These are phyloP conservation scores for Stomatorhinus walkeri DNA, from an alignment of 2,797 vertebrate species.

Conservation along the genomic window DNA sequence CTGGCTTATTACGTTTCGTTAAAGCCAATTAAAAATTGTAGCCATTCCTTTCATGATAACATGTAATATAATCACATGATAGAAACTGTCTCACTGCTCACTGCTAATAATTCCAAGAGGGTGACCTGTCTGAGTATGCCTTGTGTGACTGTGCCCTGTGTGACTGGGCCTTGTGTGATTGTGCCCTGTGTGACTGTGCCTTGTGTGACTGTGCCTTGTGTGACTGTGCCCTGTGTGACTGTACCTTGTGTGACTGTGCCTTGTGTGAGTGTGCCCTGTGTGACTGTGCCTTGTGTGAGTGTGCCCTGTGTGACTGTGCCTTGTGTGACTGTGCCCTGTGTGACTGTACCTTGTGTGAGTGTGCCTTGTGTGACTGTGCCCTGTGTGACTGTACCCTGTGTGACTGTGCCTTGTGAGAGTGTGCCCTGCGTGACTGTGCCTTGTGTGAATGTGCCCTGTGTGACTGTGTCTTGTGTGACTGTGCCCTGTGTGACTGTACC, in stretches of 20 bases:
- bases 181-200: neutral
- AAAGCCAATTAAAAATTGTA: neutral
- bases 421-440: neutral
- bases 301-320: neutral
- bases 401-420: too few relatives aligned
- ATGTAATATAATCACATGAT: neutral
- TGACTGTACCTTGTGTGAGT: neutral
- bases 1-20: neutral
- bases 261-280: neutral
- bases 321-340: neutral
- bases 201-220: neutral
- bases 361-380: too few relatives aligned
- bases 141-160: neutral
- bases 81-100: neutral
- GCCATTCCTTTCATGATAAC: neutral
- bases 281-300: neutral
- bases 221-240: too few relatives aligned
- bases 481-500: neutral
- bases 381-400: too few relatives aligned
- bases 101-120: neutral
- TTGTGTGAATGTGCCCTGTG: neutral
- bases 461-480: neutral
- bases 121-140: neutral
- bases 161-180: rapidly evolving
- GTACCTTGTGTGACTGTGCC: too few relatives aligned